Evolutionary conservation across 1,140 invertebrate genomes (phyloP), one percentile per base, ranked within the genome.

Genomic region (Limonius californicus): DNA sequence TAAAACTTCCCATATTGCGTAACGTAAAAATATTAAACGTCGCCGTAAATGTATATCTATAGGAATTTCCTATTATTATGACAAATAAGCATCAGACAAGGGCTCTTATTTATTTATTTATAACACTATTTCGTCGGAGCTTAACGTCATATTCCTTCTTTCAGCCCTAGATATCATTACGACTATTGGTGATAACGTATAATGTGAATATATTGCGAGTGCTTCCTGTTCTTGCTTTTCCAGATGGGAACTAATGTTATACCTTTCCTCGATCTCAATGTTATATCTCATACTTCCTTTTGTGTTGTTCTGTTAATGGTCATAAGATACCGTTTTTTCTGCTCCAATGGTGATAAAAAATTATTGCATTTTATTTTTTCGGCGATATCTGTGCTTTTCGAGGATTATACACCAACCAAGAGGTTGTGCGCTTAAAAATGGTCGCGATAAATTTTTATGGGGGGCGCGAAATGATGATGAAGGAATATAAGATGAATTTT

Each of bases 121-220:
- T 50, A 50, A 50, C 7, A 50, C 45, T 50, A 50, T 50, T 50
- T 50, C 45, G 45, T 50, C 2, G 16, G 14, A 3, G 45, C 45
- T 50, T 50, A 50, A 50, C 14, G 45, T 21, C 45, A 50, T 45
- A 27, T 39, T 47, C 54, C 30, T 23, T 19, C 60, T 32, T 59
- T 59, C 57, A 59, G 58, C 59, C 59, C 57, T 59, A 45, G 55
- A 62, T 66, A 62, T 66, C 64, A 61, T 66, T 66, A 66, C 62
- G 64, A 66, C 58, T 62, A 66, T 66, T 59, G 64, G 64, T 62
- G 64, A 66, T 66, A 66, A 50, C 45, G 45, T 55, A 55, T 55
- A 55, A 55, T 55, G 27, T 32, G 27, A 55, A 55, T 55, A 55
- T 55, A 55, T 55, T 32, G 54, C 20, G 15, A 55, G 20, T 9